Conservation (phyloP, 2,888 invertebrate genomes). For the Kryphioiulus occultus region DNA sequence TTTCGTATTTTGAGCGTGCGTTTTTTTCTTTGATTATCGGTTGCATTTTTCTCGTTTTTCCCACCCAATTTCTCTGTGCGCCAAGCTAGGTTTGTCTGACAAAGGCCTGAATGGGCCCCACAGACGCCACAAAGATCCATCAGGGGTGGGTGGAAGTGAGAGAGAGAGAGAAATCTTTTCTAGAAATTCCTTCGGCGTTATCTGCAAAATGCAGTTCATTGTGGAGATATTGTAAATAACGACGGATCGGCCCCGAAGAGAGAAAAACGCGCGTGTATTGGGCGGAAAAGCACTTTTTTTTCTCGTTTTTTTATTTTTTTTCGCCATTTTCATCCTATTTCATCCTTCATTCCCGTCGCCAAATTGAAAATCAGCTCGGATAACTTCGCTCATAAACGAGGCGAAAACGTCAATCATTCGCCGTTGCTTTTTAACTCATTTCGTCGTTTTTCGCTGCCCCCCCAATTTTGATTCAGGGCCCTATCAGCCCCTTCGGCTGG, state of each 20-base stretch:
- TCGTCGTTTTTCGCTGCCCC: too few species aligned
- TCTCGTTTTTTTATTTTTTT: too few species aligned
- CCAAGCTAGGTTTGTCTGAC: too few species aligned
- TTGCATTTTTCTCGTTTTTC: too few species aligned
- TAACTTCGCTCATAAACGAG: not conserved
- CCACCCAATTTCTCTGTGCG: too few species aligned
- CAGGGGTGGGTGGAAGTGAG: not conserved
- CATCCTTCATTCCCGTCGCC: too few species aligned
- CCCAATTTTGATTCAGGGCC: too few species aligned
- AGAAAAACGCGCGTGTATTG: not conserved
- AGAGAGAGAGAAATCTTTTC: constrained; percentile 6
- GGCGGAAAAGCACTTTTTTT: not conserved
- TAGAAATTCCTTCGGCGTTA: not conserved
- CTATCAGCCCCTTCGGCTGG: too few species aligned
- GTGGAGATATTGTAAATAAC: constrained; percentile 39
- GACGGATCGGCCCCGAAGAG: not conserved
- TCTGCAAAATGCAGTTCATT: constrained; percentile 40
- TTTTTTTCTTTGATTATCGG: too few species aligned
- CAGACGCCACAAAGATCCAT: not conserved
- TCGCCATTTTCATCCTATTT: too few species aligned
- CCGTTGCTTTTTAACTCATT: not conserved
- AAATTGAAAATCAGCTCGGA: constrained; percentile 22
- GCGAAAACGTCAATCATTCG: not conserved
- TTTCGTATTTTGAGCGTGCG: too few species aligned
- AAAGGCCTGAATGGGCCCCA: not conserved